Evolutionary conservation across 2,113 vertebrate genomes (phyloP), one percentile per base, ranked within the genome.

Genomic region (Pelodiscus sinensis): DNA sequence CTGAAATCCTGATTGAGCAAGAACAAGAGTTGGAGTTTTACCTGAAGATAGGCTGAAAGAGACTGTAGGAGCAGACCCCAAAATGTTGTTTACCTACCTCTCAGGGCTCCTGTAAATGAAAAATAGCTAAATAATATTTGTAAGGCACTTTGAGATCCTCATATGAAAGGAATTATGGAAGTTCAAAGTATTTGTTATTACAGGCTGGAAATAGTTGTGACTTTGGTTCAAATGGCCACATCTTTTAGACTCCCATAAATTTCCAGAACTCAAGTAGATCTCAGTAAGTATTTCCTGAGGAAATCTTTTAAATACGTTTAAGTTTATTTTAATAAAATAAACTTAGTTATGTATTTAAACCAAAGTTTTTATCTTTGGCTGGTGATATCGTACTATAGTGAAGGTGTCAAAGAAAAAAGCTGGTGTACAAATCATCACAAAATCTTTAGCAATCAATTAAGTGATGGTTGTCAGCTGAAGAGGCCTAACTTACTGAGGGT

Each of bases 371-470:
- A 3, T 89, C 50, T 73, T 75, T 88, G 27, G 4, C 38, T 10
- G 3, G 27, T 24, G 71, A 90, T 84, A 52, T 3, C 71, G 13
- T 58, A 51, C 22, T 87, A 14, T 13, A 79, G 81, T 52, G 84
- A 21, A 78, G n/a, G 50, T 81, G 65, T 92, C 86, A 81, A 78
- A 81, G 79, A 88, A 18, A 25, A 65, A 84, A 31, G 1, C 12
- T 21, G 29, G 10, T 82, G 29, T 52, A 81, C 5, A 84, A 4
- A 78, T 85, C 75, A 56, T 84, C 27, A 62, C 85, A n/a, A 78
- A 86, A 90, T 95, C 88, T 90, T 94, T 92, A 90, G n/a, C 86
- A 94, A 93, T 4, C 60, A 92, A 78, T 89, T 95, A 91, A 82
- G 38, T 38, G 14, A 91, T 87, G n/a, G 62, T 55, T 83, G 78